phyloP scores from a whole-genome alignment of 2,113 vertebrate genomes.

The human region DNA sequence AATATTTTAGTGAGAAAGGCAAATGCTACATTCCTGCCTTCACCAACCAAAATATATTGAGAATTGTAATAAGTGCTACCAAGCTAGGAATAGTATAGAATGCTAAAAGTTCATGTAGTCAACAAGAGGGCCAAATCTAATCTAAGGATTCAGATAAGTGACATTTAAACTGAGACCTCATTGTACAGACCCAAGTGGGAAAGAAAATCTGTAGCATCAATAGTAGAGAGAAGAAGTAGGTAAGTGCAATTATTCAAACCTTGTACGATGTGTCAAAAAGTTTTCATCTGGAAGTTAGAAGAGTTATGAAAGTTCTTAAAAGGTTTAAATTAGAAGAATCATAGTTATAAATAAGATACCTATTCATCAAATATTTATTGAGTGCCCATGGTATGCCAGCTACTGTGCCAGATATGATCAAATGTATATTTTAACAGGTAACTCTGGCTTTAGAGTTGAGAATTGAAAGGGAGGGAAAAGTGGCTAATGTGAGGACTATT shows the following conservation, averaged over 20 bases:
- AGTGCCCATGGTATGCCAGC: not conserved
- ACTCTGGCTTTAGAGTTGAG: not conserved
- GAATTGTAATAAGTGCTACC: not conserved
- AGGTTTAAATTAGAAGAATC: not conserved
- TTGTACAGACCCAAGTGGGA: not conserved
- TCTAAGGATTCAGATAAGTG: not conserved
- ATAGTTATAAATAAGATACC: not conserved
- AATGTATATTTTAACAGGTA: not conserved
- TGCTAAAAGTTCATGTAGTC: not conserved
- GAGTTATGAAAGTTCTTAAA: constrained; percentile 14
- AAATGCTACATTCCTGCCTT: not conserved
- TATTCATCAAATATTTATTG: not conserved
- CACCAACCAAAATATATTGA: not conserved
- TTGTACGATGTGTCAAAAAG: not conserved
- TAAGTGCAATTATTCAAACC: not conserved
- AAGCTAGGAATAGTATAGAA: not conserved
- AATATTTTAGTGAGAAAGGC: not conserved
- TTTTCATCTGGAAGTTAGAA: not conserved
- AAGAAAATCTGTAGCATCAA: not conserved
- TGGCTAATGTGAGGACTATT: not conserved
- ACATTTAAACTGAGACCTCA: not conserved
- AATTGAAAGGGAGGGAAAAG: not conserved
- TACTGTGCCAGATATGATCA: not conserved
- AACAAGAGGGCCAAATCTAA: not conserved
- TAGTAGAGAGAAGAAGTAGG: not conserved